Conservation (phyloP, 2,888 invertebrate genomes). For the Diachrysia chrysitis region DNA sequence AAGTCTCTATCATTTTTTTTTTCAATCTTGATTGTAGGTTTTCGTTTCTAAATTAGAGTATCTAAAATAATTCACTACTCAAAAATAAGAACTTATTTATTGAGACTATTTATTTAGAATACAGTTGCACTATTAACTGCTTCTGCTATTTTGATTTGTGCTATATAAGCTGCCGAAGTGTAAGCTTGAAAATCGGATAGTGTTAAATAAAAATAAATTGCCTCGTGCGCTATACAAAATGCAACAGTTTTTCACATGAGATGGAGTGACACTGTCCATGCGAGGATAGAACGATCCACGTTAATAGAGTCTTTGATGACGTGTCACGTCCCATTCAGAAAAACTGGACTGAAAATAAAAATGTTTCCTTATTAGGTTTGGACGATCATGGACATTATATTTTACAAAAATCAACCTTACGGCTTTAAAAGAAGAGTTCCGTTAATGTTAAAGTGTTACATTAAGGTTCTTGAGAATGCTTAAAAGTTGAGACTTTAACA, state of each 20-base stretch:
- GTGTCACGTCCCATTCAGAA: slow-evolving; percentile 43
- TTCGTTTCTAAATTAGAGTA: no score
- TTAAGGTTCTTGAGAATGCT: no score
- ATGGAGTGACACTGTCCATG: slow-evolving; percentile 29
- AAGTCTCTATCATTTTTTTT: no score
- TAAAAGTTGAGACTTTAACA: no score
- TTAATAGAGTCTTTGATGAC: slow-evolving; percentile 44
- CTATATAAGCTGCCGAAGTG: neutral
- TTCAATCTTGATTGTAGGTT: no score
- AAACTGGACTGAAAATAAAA: slow-evolving; percentile 45
- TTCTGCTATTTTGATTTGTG: neutral
- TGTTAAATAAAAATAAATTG: slow-evolving; percentile 30
- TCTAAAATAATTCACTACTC: no score
- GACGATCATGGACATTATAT: neutral
- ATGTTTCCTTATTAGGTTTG: slow-evolving; percentile 13
- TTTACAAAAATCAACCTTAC: neutral
- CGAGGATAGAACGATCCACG: slow-evolving; percentile 11
- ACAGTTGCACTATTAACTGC: no score
- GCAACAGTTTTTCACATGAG: slow-evolving; percentile 24
- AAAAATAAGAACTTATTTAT: no score
- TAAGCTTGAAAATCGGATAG: neutral
- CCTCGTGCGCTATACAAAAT: slow-evolving; percentile 35
- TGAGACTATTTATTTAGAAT: no score
- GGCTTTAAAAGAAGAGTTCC: neutral
- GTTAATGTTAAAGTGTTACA: neutral